Evolutionary conservation across 2,797 vertebrate species (phyloP), one percentile per base, ranked within the genome.

Genomic region (Pseudochirops corinnae): DNA sequence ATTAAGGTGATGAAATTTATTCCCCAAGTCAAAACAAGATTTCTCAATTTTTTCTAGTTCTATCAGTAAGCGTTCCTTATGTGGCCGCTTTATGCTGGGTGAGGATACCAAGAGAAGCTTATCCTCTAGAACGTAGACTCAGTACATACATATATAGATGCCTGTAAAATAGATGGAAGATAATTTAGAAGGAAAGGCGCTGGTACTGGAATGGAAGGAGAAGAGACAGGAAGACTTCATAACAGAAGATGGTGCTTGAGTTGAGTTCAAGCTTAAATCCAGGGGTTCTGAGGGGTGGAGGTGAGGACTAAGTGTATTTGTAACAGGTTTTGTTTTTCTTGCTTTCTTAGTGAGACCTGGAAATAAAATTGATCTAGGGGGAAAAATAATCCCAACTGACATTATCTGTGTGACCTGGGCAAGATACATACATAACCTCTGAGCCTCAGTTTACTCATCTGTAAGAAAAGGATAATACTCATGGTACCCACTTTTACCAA

Each of bases 181-280:
- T 39, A 46, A 24, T 82, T 9, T 24, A 82, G 10, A 96, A 95
- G 55, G 91, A 93, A 94, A 97, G 28, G 56, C 60, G 2, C 13
- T 16, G 10, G 5, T 91, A 55, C 9, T 62, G 33, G 16, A 39
- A 39, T 62, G 33, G 33, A 67, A 67, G 62, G 62, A 21, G 4
- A 7, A 16, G 62, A 18, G 62, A 74, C 3, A 5, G n/a, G 16
- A 46, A 82, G 21, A 46, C 5, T 82, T 82, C 67, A 39, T 10
- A 24, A 24, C 9, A 39, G 6, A 82, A 82, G 18, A 82, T 11
- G 39, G 21, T 46, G 39, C 67, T 46, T 46, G 67, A 39, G 18
- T 9, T 24, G 39, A 82, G 39, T 1, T 18, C 67, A 46, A 46
- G 18, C 39, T 24, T 82, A 46, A 39, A 24, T 82, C 67, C 7